Evolutionary conservation across 2,888 invertebrate species (phyloP).

Genomic region (Lutraria lutraria): DNA sequence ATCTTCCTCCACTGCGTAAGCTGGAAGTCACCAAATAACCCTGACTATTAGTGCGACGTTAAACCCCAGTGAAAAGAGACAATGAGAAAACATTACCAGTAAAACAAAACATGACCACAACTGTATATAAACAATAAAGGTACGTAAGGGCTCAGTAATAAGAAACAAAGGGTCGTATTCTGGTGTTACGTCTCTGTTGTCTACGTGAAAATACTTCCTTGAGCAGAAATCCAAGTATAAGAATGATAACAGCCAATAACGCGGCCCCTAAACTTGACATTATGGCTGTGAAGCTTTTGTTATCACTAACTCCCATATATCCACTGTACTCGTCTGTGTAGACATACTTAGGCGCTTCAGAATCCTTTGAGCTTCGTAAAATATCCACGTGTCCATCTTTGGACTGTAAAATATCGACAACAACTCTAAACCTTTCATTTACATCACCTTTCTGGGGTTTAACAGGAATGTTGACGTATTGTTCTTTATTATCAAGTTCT

Average conservation of each 20-base stretch:
- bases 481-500: not conserved
- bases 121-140: not conserved
- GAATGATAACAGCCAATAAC: constrained; percentile 27
- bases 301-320: constrained; percentile 12
- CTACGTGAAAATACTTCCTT: constrained; percentile 37
- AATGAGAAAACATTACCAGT: not conserved
- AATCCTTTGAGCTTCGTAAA: not conserved
- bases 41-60: not conserved
- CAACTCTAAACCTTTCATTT: constrained; percentile 39
- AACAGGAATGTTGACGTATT: not conserved
- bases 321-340: constrained; percentile 17
- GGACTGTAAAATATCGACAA: constrained; percentile 37
- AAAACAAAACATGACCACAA: not conserved
- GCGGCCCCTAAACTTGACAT: constrained; percentile 35
- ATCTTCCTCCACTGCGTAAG: not conserved
- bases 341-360: constrained; percentile 21
- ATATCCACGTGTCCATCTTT: constrained; percentile 10
- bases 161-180: constrained; percentile 48
- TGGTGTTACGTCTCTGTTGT: constrained; percentile 33
- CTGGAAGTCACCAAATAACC: not conserved
- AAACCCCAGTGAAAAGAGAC: too few species aligned
- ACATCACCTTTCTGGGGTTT: not conserved
- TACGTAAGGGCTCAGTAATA: constrained; percentile 26
- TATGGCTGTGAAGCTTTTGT: constrained; percentile 37
- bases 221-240: constrained; percentile 44